Evolutionary conservation across 2,797 vertebrate genomes (phyloP).

Genomic region (Garrulus glandarius): DNA sequence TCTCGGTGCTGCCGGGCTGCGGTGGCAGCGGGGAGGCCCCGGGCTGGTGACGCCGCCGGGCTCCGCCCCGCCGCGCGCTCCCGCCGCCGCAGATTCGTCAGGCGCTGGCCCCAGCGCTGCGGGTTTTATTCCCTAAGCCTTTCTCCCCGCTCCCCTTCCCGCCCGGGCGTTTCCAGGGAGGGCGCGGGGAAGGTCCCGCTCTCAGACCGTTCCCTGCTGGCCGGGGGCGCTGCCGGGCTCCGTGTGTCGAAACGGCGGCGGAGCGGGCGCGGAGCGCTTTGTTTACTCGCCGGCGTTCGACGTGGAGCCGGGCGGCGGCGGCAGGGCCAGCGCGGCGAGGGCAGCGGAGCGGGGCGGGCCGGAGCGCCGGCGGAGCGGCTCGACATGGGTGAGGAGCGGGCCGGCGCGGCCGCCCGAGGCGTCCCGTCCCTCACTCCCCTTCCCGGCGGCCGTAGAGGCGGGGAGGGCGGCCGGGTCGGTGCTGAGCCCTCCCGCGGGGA

Average conservation of each 20-base stretch:
- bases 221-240: not conserved
- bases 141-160: not conserved
- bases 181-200: no score
- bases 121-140: not conserved
- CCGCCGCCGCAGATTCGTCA: not conserved
- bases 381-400: slow-evolving; percentile 7
- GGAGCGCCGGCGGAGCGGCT: not conserved
- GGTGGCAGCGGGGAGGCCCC: not conserved
- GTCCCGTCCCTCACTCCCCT: not conserved
- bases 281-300: not conserved
- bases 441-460: not conserved
- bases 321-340: not conserved
- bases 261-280: not conserved
- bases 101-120: not conserved
- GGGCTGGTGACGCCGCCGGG: not conserved
- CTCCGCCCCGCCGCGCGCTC: not conserved
- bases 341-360: not conserved
- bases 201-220: no score
- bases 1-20: no score
- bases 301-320: slow-evolving; percentile 1
- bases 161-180: rapidly evolving
- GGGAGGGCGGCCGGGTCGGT: not conserved
- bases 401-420: not conserved
- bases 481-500: no score
- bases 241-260: not conserved